These are phyloP conservation scores for Rhagologus leucostigma DNA, from an alignment of 2,113 vertebrate genomes.

Conservation along the genomic window DNA sequence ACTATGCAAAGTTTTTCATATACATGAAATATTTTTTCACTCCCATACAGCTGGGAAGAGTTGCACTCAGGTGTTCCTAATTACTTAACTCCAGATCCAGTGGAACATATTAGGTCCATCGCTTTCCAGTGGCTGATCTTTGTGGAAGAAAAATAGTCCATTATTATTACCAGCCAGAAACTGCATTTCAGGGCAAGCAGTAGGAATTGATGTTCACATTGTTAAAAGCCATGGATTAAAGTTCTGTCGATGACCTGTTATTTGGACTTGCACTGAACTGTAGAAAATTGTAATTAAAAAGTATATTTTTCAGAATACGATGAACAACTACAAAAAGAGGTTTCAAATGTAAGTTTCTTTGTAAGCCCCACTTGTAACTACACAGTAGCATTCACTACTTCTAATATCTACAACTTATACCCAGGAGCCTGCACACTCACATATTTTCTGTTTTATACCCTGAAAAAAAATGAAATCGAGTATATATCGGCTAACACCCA, in stretches of 20 bases:
- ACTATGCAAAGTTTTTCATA: not conserved
- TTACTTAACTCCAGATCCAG: not conserved
- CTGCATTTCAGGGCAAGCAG: not conserved
- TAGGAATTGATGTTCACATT: not conserved
- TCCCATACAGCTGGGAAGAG: not conserved
- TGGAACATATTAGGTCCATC: not conserved
- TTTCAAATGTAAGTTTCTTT: constrained; percentile 17
- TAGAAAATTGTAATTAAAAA: constrained; percentile 22
- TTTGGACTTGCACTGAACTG: not conserved
- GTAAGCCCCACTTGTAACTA: not conserved
- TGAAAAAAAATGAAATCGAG: constrained; percentile 18
- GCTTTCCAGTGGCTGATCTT: not conserved
- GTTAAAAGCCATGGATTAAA: constrained; percentile 8
- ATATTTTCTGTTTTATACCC: constrained; percentile 38
- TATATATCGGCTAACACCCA: constrained; percentile 36
- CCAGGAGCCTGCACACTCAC: constrained; percentile 41
- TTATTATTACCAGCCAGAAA: not conserved
- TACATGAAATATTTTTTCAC: not conserved
- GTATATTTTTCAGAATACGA: constrained; percentile 6
- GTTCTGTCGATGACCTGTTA: not conserved
- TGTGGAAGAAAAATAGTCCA: not conserved
- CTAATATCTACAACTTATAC: constrained; percentile 38
- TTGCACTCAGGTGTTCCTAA: not conserved
- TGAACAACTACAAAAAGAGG: constrained; percentile 10
- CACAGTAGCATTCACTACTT: not conserved